Conservation (phyloP, 2,113 vertebrate genomes). For the Eulemur rufifrons region DNA sequence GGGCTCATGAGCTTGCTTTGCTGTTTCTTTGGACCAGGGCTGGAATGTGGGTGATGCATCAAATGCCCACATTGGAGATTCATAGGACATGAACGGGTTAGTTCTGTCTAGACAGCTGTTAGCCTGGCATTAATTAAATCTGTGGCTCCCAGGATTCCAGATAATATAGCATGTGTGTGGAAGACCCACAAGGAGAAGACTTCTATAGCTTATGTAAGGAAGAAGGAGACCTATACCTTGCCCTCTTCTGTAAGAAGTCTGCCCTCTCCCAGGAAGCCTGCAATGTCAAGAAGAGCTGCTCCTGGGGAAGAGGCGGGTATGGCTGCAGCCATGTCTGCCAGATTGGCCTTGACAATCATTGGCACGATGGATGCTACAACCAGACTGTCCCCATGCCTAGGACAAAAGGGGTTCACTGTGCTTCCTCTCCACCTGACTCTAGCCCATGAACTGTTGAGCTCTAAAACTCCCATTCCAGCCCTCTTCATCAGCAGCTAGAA, state of each 20-base stretch:
- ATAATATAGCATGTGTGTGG: neutral
- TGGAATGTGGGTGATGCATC: neutral
- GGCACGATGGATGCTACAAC: neutral
- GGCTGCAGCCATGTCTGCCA: neutral
- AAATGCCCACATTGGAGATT: neutral
- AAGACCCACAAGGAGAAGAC: neutral
- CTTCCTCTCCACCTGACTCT: neutral
- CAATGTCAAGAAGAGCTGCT: neutral
- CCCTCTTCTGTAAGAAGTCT: neutral
- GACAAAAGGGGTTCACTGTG: neutral
- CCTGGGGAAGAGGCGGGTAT: fast-evolving
- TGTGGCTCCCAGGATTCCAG: neutral
- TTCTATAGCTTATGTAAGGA: neutral
- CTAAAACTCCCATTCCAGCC: neutral
- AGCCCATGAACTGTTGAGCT: neutral
- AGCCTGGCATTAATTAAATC: neutral
- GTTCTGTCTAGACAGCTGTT: neutral
- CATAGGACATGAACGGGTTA: neutral
- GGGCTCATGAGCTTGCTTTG: neutral
- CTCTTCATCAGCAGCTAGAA: neutral
- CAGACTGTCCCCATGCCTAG: neutral
- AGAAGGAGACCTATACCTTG: neutral
- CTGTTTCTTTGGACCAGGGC: neutral
- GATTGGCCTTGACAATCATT: neutral
- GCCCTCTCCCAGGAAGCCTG: neutral